Conservation (phyloP, 2,797 vertebrate species). For the Melanotaenia trifasciata region DNA sequence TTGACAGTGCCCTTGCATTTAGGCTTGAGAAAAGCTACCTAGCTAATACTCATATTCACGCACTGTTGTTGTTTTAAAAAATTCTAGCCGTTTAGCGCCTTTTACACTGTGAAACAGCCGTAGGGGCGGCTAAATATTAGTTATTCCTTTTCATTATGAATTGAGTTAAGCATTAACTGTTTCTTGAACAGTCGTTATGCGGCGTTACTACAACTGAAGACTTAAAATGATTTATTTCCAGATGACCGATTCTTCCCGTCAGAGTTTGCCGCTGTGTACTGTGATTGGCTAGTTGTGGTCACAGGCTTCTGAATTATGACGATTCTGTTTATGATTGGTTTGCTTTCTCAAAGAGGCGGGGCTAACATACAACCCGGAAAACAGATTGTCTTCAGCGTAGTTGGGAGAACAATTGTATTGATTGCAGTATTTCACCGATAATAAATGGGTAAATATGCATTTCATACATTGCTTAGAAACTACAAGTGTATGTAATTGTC, state of each 20-base stretch:
- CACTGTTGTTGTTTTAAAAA: not conserved
- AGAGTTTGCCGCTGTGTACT: slow-evolving; percentile 25
- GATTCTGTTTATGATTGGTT: slow-evolving; percentile 55
- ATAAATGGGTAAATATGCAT: slow-evolving; percentile 84
- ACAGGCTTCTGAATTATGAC: not conserved
- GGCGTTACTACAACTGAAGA: slow-evolving; percentile 66
- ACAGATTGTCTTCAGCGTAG: slow-evolving; percentile 27
- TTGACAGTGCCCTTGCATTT: not conserved
- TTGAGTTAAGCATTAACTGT: not conserved
- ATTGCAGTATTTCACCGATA: slow-evolving; percentile 5
- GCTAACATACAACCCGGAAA: slow-evolving; percentile 73
- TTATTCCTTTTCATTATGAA: not conserved
- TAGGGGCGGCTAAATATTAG: not conserved
- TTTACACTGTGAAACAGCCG: not conserved
- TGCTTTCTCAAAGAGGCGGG: slow-evolving; percentile 50
- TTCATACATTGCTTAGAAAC: not conserved
- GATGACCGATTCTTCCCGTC: not conserved
- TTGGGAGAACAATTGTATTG: not conserved
- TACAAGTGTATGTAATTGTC: not conserved
- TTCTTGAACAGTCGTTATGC: slow-evolving; percentile 40
- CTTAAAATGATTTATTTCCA: not conserved
- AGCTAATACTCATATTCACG: slow-evolving; percentile 2
- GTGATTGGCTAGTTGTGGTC: slow-evolving; percentile 67
- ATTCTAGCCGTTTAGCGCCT: not conserved
- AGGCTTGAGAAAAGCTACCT: not conserved